These are phyloP conservation scores for Hemicentrotus pulcherrimus DNA, from an alignment of 35 echinoderm and acorn worm genomes.

Conservation along the genomic window DNA sequence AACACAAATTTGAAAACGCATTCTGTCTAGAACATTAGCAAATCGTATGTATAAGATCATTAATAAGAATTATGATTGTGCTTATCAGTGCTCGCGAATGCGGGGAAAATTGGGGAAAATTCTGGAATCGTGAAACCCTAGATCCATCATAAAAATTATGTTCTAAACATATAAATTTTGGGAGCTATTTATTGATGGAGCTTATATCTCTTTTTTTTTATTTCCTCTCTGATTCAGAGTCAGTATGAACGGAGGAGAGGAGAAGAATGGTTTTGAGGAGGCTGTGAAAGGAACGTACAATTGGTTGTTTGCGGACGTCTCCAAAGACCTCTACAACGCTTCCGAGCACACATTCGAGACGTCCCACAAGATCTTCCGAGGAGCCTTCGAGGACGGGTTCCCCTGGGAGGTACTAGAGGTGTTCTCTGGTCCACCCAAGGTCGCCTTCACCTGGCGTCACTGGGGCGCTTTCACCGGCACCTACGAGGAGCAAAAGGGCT, in stretches of 20 bases:
- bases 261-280: background rate
- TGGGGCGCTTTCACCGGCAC: slow-evolving; percentile 55
- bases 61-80: too few relatives aligned
- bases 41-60: too few relatives aligned
- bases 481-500: slow-evolving; percentile 47
- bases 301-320: slow-evolving; percentile 28
- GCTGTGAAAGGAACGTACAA: slow-evolving; percentile 66
- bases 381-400: slow-evolving; percentile 67
- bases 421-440: slow-evolving; percentile 66
- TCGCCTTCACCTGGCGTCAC: slow-evolving; percentile 78
- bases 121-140: too few relatives aligned
- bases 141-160: too few relatives aligned
- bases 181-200: too few relatives aligned
- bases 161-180: too few relatives aligned
- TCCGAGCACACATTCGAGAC: slow-evolving; percentile 57
- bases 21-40: too few relatives aligned
- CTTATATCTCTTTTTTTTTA: background rate
- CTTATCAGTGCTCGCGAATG: too few relatives aligned
- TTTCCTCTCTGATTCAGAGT: background rate
- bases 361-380: slow-evolving; percentile 59
- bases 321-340: slow-evolving; percentile 52
- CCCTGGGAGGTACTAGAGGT: slow-evolving; percentile 73
- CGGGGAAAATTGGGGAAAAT: too few relatives aligned
- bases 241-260: slow-evolving; percentile 52
- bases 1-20: too few relatives aligned